Evolutionary conservation across 2,113 vertebrate species (phyloP), one percentile per base, ranked within the genome.

Genomic region (Crocuta crocuta): DNA sequence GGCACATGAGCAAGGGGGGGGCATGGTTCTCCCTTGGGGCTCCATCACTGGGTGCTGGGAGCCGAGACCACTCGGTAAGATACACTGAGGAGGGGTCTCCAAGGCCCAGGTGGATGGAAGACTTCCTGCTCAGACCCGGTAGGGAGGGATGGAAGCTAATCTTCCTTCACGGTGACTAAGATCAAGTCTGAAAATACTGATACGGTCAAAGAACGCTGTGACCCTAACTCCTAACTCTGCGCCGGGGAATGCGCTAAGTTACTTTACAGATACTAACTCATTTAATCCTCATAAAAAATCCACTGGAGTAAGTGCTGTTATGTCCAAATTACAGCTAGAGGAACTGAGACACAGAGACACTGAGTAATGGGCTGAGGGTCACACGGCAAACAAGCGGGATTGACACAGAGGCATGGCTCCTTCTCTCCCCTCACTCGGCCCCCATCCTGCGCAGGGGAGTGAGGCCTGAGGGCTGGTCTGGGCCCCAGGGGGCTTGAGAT

Each of bases 1-100:
- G 11, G 2, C 0, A 0, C 1, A 4, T 13, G 2, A 31, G 83
- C 16, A 2, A n/a, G 11, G 2, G 16, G 28, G 2, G n/a, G 7
- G 35, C 66, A 0, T 5, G 5, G 45, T 17, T 71, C 21, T 76
- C 23, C 23, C 11, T 26, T 15, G 45, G n/a, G 11, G 16, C 55
- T 33, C 94, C 5, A 1, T 21, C 45, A 16, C 15, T 31, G 13
- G 16, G 26, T 7, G 23, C 45, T 5, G 55, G 21, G 28, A 58
- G 17, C 21, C 3, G 13, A 48, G 39, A 35, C 8, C 5, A 1
- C 31, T 26, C 8, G 2, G 6, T 1, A 4, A 24, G 33, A 17
- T 58, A 45, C 17, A 8, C 39, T 39, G 7, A 35, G 33, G 2
- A 7, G 2, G 13, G 2, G 2, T 11, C 53, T 55, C 10, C 43